A percentile compares a stretch with the other conserved stretches of the same genome.
Evolutionary conservation across 2,888 invertebrate species (phyloP).

Genomic region (Thelaira solivaga): DNA sequence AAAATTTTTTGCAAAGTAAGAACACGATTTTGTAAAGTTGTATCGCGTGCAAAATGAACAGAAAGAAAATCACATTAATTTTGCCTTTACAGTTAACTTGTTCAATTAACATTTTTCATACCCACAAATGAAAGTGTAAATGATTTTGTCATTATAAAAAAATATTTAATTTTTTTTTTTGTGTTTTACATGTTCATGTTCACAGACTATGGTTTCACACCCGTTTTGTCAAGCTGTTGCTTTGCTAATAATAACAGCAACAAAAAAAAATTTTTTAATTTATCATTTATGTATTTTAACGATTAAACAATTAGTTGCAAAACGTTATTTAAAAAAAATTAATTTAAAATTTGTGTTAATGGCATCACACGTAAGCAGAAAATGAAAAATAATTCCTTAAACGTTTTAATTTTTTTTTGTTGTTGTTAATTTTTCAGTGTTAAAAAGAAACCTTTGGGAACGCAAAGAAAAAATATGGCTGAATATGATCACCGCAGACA

Average conservation of each 20-base stretch:
- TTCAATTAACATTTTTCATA: conserved; percentile 41
- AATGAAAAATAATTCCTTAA: no score
- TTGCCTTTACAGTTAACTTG: conserved; percentile 32
- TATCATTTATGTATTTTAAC: no score
- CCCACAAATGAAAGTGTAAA: conserved; percentile 34
- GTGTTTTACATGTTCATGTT: conserved; percentile 10
- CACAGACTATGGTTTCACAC: not conserved
- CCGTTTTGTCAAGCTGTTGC: conserved; percentile 22
- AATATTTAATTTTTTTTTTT: conserved; percentile 2
- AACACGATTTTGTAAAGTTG: conserved; percentile 23
- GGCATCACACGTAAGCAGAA: no score
- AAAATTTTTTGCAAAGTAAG: not conserved
- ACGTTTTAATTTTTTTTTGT: no score
- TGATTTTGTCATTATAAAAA: conserved; percentile 42
- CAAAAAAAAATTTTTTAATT: no score
- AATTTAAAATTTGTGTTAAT: no score
- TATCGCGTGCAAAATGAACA: conserved; percentile 47
- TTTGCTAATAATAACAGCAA: not conserved
- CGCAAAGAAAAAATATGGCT: no score
- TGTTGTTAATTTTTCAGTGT: no score
- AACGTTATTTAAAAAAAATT: no score
- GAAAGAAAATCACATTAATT: conserved; percentile 22
- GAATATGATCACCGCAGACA: no score
- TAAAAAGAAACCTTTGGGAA: no score
- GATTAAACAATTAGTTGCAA: no score